Evolutionary conservation across 2,888 invertebrate species (phyloP).

Genomic region (Anarsia innoxiella): DNA sequence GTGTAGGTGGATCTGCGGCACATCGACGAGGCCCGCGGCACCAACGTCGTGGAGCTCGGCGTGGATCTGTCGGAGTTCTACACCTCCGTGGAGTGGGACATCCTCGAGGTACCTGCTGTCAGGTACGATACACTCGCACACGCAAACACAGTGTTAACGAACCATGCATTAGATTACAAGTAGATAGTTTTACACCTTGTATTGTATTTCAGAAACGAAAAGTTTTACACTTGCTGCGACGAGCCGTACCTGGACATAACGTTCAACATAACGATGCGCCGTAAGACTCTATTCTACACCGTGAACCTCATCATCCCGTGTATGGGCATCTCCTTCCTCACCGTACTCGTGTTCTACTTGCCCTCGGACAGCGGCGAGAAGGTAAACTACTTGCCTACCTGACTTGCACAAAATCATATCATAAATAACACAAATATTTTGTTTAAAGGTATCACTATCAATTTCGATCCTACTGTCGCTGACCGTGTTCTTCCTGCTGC

Average conservation of each 20-base stretch:
- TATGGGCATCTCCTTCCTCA: constrained; percentile 97
- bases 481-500: constrained; percentile 97
- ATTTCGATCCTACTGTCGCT: constrained; percentile 95
- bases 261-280: constrained; percentile 97
- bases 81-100: constrained; percentile 99
- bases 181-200: no score
- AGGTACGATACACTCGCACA: no score
- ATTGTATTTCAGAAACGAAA: constrained; percentile 82
- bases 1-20: constrained; percentile 90
- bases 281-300: constrained; percentile 97
- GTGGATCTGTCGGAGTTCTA: constrained; percentile 98
- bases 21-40: constrained; percentile 91
- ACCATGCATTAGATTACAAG: no score
- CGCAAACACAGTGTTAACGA: no score
- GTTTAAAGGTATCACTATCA: constrained; percentile 91
- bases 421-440: constrained; percentile 94
- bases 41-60: constrained; percentile 93
- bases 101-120: constrained; percentile 95
- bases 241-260: constrained; percentile 97
- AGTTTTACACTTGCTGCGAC: constrained; percentile 97
- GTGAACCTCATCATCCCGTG: constrained; percentile 98
- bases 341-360: constrained; percentile 97
- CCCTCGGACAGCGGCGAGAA: constrained; percentile 99
- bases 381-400: constrained; percentile 10
- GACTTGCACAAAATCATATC: neutral